Conservation (phyloP, 2,888 invertebrate species). For the Pheosia tremula region DNA sequence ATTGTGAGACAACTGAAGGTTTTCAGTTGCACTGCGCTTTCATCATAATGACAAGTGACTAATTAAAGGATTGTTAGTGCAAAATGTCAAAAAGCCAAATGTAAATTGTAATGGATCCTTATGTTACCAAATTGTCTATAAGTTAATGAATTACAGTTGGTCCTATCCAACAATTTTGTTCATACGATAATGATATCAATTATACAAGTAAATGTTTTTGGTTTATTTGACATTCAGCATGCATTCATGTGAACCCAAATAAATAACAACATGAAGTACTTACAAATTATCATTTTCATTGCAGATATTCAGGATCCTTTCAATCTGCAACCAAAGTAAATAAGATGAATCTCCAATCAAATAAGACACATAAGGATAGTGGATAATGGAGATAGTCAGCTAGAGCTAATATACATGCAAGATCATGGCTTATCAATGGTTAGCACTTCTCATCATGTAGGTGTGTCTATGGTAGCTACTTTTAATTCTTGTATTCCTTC, state of each 20-base stretch:
- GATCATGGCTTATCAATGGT: conserved; percentile 77
- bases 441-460: conserved; percentile 78
- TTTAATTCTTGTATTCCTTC: too few species aligned
- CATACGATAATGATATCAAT: too few species aligned
- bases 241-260: background rate
- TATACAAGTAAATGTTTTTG: too few species aligned
- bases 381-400: conserved; percentile 51
- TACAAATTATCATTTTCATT: background rate
- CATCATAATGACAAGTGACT: conserved; percentile 56
- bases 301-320: background rate
- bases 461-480: too few species aligned
- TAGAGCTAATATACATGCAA: conserved; percentile 85
- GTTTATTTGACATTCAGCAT: background rate
- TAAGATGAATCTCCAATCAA: background rate
- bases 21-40: conserved; percentile 81
- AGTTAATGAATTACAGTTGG: too few species aligned
- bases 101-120: background rate
- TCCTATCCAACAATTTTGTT: too few species aligned
- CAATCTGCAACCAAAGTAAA: conserved; percentile 1
- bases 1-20: conserved; percentile 67
- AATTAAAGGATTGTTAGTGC: background rate
- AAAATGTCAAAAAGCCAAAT: conserved; percentile 1
- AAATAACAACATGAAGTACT: background rate
- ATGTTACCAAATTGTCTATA: too few species aligned
- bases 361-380: background rate